Evolutionary conservation across 2,797 vertebrate genomes (phyloP), one percentile per base, ranked within the genome.

Genomic region (Crenichthys baileyi): DNA sequence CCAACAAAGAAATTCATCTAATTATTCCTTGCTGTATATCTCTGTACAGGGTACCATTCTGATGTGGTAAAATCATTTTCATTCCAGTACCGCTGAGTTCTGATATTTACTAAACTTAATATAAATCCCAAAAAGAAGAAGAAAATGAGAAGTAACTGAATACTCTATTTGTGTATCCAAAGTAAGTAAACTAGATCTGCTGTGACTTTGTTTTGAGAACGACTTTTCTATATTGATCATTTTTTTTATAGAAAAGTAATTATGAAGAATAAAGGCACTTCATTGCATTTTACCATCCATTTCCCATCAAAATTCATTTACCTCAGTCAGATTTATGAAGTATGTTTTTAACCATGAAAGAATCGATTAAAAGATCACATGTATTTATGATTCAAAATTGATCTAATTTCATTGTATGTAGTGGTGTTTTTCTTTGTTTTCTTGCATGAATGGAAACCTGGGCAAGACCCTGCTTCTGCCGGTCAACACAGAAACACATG

Each of bases 1-100:
- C 90, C 88, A 85, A 88, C 84, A 89, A 77, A 79, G 74, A 91
- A 87, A 87, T 77, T 84, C 76, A 83, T 92, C 87, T 91, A 93
- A 94, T 95, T 91, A 93, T 94, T 91, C 71, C 67, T 73, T 91
- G 90, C 92, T 87, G 88, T 88, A 88, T 77, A 87, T 93, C 81
- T 90, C 83, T 90, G 80, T 91, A 90, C 75, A 77, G 88, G 81
- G 86, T 85, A 51, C 80, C 46, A 84, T 85, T 84, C 72, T 70
- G 77, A 74, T 75, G 53, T 77, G 44, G 80, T 73, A 81, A 78
- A 82, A 83, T 18, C 16, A 60, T 87, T 91, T 87, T 76, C 29
- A 65, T 84, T 80, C 16, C 51, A 63, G 89, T 84, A 82, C 79
- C 86, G 76, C 26, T 56, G n/a, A 41, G 78, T 26, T 31, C 31